These are phyloP conservation scores for Psilopogon haemacephalus DNA, from an alignment of 2,113 vertebrate genomes.

Conservation along the genomic window DNA sequence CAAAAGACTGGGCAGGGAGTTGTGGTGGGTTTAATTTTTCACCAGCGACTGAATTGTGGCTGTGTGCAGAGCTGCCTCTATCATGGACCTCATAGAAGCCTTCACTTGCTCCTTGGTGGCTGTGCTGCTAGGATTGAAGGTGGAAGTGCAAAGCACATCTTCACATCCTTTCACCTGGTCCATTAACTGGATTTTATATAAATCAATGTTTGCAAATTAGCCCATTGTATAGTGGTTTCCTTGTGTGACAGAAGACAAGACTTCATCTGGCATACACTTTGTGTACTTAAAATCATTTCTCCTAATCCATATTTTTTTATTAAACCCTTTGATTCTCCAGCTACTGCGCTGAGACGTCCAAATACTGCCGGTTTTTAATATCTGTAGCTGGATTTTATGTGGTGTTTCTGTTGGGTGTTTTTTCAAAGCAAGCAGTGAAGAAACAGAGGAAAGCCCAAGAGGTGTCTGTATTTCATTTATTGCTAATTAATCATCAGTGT, in stretches of 20 bases:
- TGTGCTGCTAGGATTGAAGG: neutral
- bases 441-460: neutral
- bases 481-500: constrained; percentile 3
- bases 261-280: neutral
- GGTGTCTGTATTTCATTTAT: neutral
- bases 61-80: neutral
- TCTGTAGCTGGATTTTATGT: neutral
- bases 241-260: neutral
- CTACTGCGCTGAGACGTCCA: neutral
- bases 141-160: neutral
- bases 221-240: neutral
- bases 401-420: neutral
- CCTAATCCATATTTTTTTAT: neutral
- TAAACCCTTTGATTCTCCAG: neutral
- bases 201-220: neutral
- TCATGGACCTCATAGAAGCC: rapidly evolving
- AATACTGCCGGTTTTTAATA: neutral
- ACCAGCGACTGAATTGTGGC: neutral
- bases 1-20: neutral
- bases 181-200: neutral
- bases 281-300: neutral
- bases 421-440: neutral
- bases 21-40: neutral
- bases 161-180: neutral
- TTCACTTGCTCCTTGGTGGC: neutral